phyloP scores from a whole-genome alignment of 2,888 invertebrate genomes.

The Apamea sordens region DNA sequence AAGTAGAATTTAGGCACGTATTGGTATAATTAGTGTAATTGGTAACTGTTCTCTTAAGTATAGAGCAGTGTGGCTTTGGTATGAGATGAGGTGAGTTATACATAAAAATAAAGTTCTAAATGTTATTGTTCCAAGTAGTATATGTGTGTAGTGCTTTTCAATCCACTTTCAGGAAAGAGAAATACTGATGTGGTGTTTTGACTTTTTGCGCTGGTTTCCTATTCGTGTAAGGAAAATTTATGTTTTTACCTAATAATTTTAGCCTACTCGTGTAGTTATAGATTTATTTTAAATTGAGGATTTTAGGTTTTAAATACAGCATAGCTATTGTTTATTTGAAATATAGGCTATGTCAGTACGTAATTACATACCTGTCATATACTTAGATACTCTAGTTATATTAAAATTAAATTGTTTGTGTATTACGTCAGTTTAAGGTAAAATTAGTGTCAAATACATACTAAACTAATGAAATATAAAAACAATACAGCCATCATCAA shows the following conservation, averaged over 20 bases:
- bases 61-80: constrained; percentile 66
- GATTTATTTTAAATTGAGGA: neutral
- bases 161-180: neutral
- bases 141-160: neutral
- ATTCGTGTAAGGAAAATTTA: constrained; percentile 12
- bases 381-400: neutral
- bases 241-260: constrained; percentile 6
- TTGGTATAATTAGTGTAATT: constrained; percentile 73
- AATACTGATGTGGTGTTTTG: neutral
- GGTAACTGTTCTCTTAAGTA: constrained; percentile 66
- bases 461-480: neutral
- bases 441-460: neutral
- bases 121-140: neutral
- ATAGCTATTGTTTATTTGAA: neutral
- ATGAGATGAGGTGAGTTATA: constrained; percentile 67
- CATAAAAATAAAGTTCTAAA: constrained; percentile 11
- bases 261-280: neutral
- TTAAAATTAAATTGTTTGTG: neutral
- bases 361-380: neutral
- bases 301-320: neutral
- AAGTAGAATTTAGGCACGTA: constrained; percentile 63
- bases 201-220: constrained; percentile 11
- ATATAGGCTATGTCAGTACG: neutral
- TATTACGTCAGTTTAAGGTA: neutral
- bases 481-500: neutral